Evolutionary conservation across 2,888 invertebrate genomes (phyloP), one percentile per base, ranked within the genome.

Genomic region (Notocelia uddmanniana): DNA sequence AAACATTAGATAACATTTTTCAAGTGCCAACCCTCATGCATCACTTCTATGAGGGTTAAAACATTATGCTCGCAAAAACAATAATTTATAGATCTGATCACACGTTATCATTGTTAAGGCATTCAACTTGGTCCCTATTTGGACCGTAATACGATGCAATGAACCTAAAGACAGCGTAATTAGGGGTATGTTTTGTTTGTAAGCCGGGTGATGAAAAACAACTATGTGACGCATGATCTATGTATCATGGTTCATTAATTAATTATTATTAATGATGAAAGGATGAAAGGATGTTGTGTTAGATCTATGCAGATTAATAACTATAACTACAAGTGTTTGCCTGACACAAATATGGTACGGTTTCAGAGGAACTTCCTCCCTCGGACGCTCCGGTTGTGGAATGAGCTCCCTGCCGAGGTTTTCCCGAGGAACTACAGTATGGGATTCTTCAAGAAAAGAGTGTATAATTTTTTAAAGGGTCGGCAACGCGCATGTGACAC

Each of bases 11-110:
- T 5, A 31, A 31, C 31, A 31, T 31, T 11, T 18, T 3, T 19
- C 6, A 11, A 19, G 18, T 55, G 63, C 31, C 55, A 69, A 54
- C 69, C 63, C 69, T 69, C 11, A 23, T 13, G 8, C 31, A 21
- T 69, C 37, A 62, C 45, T 55, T 11, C 31, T 19, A 31, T 11
- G 62, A 41, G 37, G 9, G 62, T 23, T 62, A 52, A 62, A 45
- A 45, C 23, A n/a, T 9, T n/a, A n/a, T 13, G 15, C 2, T 41
- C 59, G 62, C 52, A 63, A 63, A 62, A 52, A 37, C 52, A 34
- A 1, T 52, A 63, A 63, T 52, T 50, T 31, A 50, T 26, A n/a
- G 48, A 50, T 62, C 62, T 50, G 19, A 62, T 62, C 34, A 50
- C 31, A 34, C 34, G 63, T 34, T 62, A 62, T 63, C 63, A 52